These are phyloP conservation scores for Scleropages formosus DNA, from an alignment of 2,797 vertebrate species.

Conservation along the genomic window DNA sequence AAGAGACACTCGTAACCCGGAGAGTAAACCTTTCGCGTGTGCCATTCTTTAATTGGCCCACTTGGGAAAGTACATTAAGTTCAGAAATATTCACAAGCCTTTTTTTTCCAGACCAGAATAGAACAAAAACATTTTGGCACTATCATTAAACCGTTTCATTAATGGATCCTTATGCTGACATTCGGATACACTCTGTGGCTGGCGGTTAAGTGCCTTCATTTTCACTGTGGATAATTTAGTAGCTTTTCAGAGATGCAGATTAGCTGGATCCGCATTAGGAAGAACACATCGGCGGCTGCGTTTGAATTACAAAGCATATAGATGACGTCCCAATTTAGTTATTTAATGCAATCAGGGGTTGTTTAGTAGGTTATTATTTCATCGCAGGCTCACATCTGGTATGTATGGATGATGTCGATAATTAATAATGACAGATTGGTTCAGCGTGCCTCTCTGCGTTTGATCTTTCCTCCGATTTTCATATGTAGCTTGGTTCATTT, in stretches of 20 bases:
- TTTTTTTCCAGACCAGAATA: slow-evolving; percentile 11
- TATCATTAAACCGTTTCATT: not conserved
- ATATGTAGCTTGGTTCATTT: no score
- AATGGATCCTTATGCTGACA: not conserved
- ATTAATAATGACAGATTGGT: no score
- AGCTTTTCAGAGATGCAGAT: not conserved
- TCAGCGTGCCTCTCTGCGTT: no score
- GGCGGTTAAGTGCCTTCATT: not conserved
- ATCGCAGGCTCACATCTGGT: no score
- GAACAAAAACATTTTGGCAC: not conserved
- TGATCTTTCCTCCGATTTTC: no score
- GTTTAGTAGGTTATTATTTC: no score
- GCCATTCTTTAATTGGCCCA: slow-evolving; percentile 13
- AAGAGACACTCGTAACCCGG: not conserved
- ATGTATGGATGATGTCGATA: no score
- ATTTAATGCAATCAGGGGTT: no score
- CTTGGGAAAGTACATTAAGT: slow-evolving; percentile 15
- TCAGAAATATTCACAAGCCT: not conserved
- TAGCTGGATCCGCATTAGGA: not conserved
- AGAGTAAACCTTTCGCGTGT: not conserved
- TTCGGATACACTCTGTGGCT: not conserved
- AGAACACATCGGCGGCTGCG: not conserved
- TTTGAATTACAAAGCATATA: not conserved
- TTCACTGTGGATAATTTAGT: not conserved
- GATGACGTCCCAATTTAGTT: no score